Percentiles rank a stretch among this genome's conserved stretches.
Evolutionary conservation across 2,888 invertebrate genomes (phyloP).

Genomic region (Drosophila fungiperda): DNA sequence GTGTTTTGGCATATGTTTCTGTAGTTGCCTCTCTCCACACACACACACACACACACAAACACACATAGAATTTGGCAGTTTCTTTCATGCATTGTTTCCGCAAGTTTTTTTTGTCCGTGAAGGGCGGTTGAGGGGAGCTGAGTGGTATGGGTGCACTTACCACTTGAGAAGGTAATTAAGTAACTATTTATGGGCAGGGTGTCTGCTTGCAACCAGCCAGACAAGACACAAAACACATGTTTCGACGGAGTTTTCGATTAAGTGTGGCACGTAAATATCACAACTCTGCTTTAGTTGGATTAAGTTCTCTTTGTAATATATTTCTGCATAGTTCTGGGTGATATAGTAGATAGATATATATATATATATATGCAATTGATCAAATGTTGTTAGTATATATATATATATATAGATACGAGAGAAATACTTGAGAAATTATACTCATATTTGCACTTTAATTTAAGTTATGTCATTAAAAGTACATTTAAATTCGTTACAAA

Average conservation of each 20-base stretch:
- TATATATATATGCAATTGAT: not conserved
- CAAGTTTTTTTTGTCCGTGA: constrained; percentile 36
- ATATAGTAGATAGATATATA: not conserved
- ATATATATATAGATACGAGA: not conserved
- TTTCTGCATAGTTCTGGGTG: not conserved
- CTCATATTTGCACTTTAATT: fast-evolving
- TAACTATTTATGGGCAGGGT: constrained; percentile 66
- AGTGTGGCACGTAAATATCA: constrained; percentile 21
- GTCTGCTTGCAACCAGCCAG: constrained; percentile 17
- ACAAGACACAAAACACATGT: constrained; percentile 63
- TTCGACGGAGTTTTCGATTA: constrained; percentile 35
- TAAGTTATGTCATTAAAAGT: not conserved
- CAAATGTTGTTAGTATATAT: not conserved
- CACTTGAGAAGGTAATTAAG: constrained; percentile 72
- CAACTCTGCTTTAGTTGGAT: not conserved
- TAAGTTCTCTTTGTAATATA: not conserved
- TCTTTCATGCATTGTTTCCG: constrained; percentile 47
- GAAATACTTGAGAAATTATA: not conserved
- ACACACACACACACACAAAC: constrained; percentile 7
- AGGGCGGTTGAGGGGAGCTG: not conserved
- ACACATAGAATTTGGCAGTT: constrained; percentile 32
- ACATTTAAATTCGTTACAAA: no score
- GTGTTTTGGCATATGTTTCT: constrained; percentile 82
- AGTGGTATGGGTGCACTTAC: constrained; percentile 49
- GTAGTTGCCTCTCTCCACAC: not conserved